Evolutionary conservation across 1,140 invertebrate genomes (phyloP), one percentile per base, ranked within the genome.

Genomic region (Drosophila takahashii): DNA sequence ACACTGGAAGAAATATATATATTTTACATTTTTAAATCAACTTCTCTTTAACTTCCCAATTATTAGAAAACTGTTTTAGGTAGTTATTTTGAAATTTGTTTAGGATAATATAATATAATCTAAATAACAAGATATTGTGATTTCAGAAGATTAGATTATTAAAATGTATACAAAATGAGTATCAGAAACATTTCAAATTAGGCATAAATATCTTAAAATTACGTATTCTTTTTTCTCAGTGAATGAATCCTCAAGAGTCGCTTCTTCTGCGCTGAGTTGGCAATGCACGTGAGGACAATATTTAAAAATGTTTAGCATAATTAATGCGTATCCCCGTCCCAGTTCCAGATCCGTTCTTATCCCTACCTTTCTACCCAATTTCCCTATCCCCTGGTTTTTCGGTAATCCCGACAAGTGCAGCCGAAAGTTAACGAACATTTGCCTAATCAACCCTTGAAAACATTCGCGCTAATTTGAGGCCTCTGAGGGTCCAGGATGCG

Each of bases 271-370:
- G 59, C 66, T 27, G 54, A 53, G 42, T 66, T 70, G 18, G 64
- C 26, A 56, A 72, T 80, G 86, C 86, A 91, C 89, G 89, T 91
- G 90, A 91, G 90, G 90, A 91, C 90, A 91, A 91, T 91, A 91
- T 91, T 91, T 90, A 91, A 91, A 90, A 91, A 86, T 91, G 84
- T 91, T 91, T 91, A 90, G 85, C 90, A 91, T 91, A 91, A 91
- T 91, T 91, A 91, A 90, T 90, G 70, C 81, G 57, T 57, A 78
- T 60, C 50, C 53, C 22, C 22, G 53, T 47, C 16, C 51, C 52
- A 41, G 15, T 16, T 7, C 27, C 69, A 54, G 48, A 50, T 36
- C 42, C 52, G 50, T 26, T 22, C 32, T n/a, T 15, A 42, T 61
- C 26, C 36, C 47, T 39, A 66, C 16, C 16, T 9, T n/a, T 15